Evolutionary conservation across 2,797 vertebrate genomes (phyloP).

Genomic region (Nasua narica): DNA sequence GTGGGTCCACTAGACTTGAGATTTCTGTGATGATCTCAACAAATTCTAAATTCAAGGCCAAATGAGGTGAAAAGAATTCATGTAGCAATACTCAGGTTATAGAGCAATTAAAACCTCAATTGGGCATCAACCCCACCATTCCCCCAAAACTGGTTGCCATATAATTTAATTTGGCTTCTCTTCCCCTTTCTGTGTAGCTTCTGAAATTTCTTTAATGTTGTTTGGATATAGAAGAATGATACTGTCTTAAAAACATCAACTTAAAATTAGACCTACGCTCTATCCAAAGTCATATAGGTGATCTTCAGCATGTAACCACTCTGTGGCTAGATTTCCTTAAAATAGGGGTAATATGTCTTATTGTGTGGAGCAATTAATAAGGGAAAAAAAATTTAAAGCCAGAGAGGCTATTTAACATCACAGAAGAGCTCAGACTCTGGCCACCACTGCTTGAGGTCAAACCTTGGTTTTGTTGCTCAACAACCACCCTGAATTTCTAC

Average conservation of each 20-base stretch:
- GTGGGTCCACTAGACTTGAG: background rate
- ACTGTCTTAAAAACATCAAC: background rate
- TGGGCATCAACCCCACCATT: background rate
- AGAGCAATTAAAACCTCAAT: constrained; percentile 27
- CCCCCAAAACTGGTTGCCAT: background rate
- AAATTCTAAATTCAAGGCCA: background rate
- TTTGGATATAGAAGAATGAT: background rate
- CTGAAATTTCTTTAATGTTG: background rate
- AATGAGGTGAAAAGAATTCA: constrained; percentile 24
- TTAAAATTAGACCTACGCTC: background rate
- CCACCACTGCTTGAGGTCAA: background rate
- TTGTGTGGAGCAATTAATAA: background rate
- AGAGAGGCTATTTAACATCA: background rate
- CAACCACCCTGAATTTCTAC: background rate
- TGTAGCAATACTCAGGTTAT: background rate
- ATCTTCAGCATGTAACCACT: background rate
- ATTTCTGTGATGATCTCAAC: constrained; percentile 36
- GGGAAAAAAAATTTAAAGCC: background rate
- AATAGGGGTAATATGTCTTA: background rate
- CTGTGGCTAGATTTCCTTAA: background rate
- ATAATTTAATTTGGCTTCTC: constrained; percentile 22
- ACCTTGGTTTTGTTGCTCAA: background rate
- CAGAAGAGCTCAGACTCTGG: background rate
- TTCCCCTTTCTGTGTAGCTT: background rate
- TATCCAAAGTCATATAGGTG: background rate